These are phyloP conservation scores for Cosmia pyralina DNA, from an alignment of 2,888 invertebrate genomes.

Conservation along the genomic window DNA sequence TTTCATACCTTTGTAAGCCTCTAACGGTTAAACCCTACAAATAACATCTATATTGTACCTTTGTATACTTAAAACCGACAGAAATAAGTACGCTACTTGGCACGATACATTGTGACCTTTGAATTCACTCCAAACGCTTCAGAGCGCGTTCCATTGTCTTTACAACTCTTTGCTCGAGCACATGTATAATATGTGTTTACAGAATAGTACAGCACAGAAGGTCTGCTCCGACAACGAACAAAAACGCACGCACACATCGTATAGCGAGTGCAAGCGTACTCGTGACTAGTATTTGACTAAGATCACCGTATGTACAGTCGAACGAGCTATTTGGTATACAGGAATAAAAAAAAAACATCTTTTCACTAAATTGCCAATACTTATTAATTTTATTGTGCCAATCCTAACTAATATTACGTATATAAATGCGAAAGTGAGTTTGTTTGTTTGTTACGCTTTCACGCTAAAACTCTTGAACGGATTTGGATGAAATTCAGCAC, in stretches of 20 bases:
- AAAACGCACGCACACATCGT: neutral
- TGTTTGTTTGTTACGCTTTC: no score
- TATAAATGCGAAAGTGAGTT: no score
- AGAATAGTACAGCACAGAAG: slow-evolving; percentile 18
- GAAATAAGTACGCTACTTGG: slow-evolving; percentile 10
- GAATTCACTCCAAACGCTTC: slow-evolving; percentile 31
- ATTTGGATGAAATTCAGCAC: no score
- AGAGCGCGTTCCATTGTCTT: slow-evolving; percentile 44
- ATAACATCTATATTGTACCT: neutral
- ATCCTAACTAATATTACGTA: no score
- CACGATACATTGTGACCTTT: slow-evolving; percentile 36
- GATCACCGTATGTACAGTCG: neutral
- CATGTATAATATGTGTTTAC: neutral
- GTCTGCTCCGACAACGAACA: neutral
- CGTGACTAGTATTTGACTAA: neutral
- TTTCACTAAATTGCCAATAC: neutral
- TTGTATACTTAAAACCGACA: neutral
- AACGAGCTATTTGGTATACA: neutral
- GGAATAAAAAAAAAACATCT: no score
- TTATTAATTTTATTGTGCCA: neutral
- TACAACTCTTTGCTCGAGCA: slow-evolving; percentile 30
- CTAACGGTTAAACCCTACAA: neutral
- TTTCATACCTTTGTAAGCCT: neutral
- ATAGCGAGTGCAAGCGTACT: neutral
- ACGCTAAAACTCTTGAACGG: no score